These are phyloP conservation scores for Eupithecia subfuscata DNA, from an alignment of 2,888 invertebrate species.

Conservation along the genomic window DNA sequence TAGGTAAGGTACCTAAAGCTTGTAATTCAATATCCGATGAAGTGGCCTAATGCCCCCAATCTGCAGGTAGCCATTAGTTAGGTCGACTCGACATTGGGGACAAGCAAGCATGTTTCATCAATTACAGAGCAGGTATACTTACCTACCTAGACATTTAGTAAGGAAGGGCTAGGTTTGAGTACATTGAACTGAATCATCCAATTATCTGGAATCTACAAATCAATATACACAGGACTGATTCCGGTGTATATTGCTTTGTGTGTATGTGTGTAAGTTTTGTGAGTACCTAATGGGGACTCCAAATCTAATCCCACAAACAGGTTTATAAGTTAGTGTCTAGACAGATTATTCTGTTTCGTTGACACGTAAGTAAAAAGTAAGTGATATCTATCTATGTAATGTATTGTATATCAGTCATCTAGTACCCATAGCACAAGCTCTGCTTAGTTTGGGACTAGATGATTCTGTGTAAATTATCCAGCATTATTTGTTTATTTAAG, in stretches of 20 bases:
- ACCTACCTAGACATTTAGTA: neutral
- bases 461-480: no score
- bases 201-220: neutral
- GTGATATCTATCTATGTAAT: no score
- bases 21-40: neutral
- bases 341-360: neutral
- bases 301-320: neutral
- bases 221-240: neutral
- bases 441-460: no score
- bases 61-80: neutral
- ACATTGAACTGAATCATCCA: neutral
- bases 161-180: constrained; percentile 1
- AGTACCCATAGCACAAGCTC: no score
- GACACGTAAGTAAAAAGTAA: neutral
- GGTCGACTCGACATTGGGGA: neutral
- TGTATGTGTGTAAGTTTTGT: neutral
- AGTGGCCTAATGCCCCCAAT: neutral
- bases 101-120: neutral
- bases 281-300: neutral
- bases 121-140: neutral
- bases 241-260: no score
- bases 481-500: no score
- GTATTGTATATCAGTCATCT: no score
- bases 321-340: no score
- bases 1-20: neutral